A percentile compares a stretch with the other conserved stretches of the same genome.
Evolutionary conservation across 2,888 invertebrate genomes (phyloP).

Genomic region (Cylloceria caligata): DNA sequence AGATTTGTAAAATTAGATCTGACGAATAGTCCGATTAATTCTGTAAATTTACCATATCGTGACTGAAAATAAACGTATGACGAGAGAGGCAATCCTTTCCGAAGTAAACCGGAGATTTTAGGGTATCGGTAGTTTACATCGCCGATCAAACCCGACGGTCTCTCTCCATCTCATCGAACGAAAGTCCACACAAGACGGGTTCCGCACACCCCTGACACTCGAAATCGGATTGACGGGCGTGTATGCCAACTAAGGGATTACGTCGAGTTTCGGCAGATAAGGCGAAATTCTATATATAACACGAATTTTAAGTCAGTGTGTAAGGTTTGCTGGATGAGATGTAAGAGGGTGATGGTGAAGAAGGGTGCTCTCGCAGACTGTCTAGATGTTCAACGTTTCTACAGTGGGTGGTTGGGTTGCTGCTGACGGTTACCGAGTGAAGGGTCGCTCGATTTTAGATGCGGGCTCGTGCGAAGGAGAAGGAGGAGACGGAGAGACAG

Average conservation of each 20-base stretch:
- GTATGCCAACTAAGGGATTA: slow-evolving; percentile 31
- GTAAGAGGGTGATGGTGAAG: neutral
- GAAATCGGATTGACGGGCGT: slow-evolving; percentile 14
- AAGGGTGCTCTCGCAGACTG: neutral
- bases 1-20: too few relatives aligned
- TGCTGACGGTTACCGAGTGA: neutral
- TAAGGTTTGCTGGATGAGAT: neutral
- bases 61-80: too few relatives aligned
- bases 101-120: neutral
- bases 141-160: neutral
- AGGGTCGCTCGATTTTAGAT: slow-evolving; percentile 22
- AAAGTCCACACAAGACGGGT: neutral
- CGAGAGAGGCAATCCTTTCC: too few relatives aligned
- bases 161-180: neutral
- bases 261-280: slow-evolving; percentile 39
- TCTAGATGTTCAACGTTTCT: neutral
- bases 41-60: too few relatives aligned
- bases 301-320: slow-evolving; percentile 8
- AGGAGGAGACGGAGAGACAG: slow-evolving; percentile 26
- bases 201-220: neutral
- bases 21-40: too few relatives aligned
- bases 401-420: neutral
- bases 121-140: neutral
- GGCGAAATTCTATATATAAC: slow-evolving; percentile 14
- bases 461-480: slow-evolving; percentile 4